Conservation (phyloP, 2,888 invertebrate genomes). For the Pterostichus madidus region DNA sequence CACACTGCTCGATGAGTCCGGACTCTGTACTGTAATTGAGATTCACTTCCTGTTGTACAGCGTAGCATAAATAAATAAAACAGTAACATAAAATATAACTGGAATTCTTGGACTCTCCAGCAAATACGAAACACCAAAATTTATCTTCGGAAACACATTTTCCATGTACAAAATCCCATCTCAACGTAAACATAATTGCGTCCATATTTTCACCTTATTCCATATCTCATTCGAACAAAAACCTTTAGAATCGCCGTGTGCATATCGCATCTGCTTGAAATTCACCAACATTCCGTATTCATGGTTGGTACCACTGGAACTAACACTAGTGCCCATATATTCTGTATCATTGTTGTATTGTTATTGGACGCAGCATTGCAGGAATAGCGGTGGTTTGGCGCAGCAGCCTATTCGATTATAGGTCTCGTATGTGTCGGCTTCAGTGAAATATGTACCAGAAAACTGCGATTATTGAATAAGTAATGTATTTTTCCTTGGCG, state of each 20-base stretch:
- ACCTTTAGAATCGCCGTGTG: constrained; percentile 8
- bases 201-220: constrained; percentile 39
- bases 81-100: constrained; percentile 11
- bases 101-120: neutral
- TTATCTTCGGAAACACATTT: neutral
- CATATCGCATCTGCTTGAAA: constrained; percentile 22
- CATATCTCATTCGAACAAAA: constrained; percentile 33
- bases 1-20: too few relatives aligned
- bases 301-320: constrained; percentile 19
- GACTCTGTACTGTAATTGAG: too few relatives aligned
- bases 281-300: constrained; percentile 17
- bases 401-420: constrained; percentile 48
- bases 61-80: too few relatives aligned
- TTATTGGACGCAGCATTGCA: constrained; percentile 61
- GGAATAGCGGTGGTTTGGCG: neutral
- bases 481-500: constrained; percentile 63
- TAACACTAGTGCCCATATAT: constrained; percentile 47
- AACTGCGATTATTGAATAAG: constrained; percentile 64
- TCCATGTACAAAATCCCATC: constrained; percentile 8
- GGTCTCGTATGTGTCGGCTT: constrained; percentile 55
- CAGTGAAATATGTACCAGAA: constrained; percentile 58
- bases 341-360: constrained; percentile 50
- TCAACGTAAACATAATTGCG: constrained; percentile 38
- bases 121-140: constrained; percentile 21
- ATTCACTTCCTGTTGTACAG: too few relatives aligned